A percentile compares a stretch with the other conserved stretches of the same genome.
These are phyloP conservation scores for Erebia aethiops DNA, from an alignment of 2,888 invertebrate species.

Conservation along the genomic window DNA sequence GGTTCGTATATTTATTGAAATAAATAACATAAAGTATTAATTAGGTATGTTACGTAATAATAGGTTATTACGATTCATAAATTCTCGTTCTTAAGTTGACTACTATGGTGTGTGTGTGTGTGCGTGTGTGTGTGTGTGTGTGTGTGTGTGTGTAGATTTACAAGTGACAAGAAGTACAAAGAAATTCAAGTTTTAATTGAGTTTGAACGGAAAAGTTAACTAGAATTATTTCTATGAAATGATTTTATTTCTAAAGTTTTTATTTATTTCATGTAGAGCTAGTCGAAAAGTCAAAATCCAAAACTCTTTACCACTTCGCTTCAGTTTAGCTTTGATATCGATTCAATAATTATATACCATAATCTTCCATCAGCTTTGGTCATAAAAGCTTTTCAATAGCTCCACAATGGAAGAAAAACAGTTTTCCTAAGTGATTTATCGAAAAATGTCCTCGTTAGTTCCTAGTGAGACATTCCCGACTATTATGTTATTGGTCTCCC, in stretches of 20 bases:
- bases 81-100: no score
- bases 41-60: background rate
- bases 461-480: slow-evolving; percentile 49
- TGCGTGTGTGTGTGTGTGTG: no score
- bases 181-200: no score
- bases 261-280: background rate
- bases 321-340: background rate
- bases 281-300: background rate
- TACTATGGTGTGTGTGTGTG: no score
- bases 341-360: background rate
- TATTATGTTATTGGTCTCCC: slow-evolving; percentile 47
- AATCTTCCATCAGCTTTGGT: background rate
- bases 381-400: slow-evolving; percentile 6
- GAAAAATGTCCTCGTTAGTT: slow-evolving; percentile 36
- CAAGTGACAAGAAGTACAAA: no score
- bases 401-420: slow-evolving; percentile 11
- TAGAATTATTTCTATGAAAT: no score
- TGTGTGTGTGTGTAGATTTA: no score
- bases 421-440: slow-evolving; percentile 36
- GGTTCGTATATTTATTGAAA: background rate
- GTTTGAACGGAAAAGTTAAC: no score
- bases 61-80: no score
- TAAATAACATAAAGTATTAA: background rate
- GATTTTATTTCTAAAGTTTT: no score
- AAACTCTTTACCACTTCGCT: no score